phyloP scores from a whole-genome alignment of 2,888 invertebrate genomes.

The Vesta saturnalis region DNA sequence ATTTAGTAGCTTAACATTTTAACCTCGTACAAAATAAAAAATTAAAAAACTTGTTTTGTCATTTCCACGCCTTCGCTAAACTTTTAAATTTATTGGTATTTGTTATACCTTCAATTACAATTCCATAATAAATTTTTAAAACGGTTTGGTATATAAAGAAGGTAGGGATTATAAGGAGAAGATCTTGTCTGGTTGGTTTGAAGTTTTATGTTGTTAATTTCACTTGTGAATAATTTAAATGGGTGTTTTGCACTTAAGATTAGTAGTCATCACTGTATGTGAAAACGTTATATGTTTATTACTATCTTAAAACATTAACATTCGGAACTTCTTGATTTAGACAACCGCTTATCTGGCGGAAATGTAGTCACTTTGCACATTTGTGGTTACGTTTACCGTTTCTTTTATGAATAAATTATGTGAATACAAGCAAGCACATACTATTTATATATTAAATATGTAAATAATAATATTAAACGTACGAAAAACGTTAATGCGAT shows the following conservation, averaged over 20 bases:
- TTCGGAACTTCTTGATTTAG: neutral
- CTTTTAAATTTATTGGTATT: neutral
- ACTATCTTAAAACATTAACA: slow-evolving; percentile 1
- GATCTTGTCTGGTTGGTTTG: too few relatives aligned
- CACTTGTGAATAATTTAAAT: neutral
- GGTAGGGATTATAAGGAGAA: too few relatives aligned
- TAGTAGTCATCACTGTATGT: neutral
- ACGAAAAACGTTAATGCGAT: too few relatives aligned
- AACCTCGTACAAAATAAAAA: neutral
- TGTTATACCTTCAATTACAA: neutral
- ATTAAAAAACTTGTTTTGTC: too few relatives aligned
- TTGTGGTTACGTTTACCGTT: slow-evolving; percentile 1
- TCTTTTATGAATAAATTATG: neutral
- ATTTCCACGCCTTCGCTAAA: neutral
- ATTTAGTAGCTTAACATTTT: slow-evolving; percentile 18
- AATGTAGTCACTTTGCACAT: slow-evolving; percentile 1
- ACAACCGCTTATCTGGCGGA: neutral
- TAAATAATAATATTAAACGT: too few relatives aligned
- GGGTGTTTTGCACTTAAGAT: neutral
- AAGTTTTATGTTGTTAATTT: too few relatives aligned
- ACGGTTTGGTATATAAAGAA: too few relatives aligned
- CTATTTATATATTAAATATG: too few relatives aligned
- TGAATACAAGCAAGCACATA: too few relatives aligned
- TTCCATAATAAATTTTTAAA: too few relatives aligned
- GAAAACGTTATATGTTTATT: neutral